Base-by-base conservation (phyloP, 2,113 vertebrate species). In the Procavia capensis region DNA sequence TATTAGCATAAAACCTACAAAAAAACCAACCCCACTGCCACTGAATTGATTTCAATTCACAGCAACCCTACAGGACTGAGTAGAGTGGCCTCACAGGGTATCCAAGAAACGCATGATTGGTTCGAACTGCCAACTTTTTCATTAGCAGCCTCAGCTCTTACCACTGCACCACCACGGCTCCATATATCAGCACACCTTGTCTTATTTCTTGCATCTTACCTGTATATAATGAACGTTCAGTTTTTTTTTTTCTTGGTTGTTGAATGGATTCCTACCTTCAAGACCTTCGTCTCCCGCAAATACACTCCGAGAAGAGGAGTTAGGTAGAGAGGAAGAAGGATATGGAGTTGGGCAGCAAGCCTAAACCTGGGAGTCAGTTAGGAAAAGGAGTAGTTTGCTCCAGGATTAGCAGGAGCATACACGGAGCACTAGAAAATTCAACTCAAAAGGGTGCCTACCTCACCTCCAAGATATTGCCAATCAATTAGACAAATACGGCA, bases 291-390 rank as follows among this genome's bases (percentile, higher is more conserved):
- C 36, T 63, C 54, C 43, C 57, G 19, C 61, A 78, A 85, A 79
- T 19, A 83, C 27, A 83, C 36, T 87, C 61, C 90, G 29, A 96
- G 85, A 94, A 76, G 47, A 90, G 34, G 19, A 85, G n/a, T 22
- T 54, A 50, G 63, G 74, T 34, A 78, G 61, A 82, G 54, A 14
- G 94, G 39, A 80, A 14, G 81, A 86, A 94, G 17, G 41, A 34
- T 43, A 34, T 59, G 9, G 54, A 57, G 20, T 14, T 45, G 39
- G 19, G 34, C 4, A 90, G 68, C 19, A 86, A 90, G 31, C 16
- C 31, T 61, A 17, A 89, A 5, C 54, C 41, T 20, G 45, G 68
- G 16, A 89, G 59, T 41, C 59, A 39, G 20, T 2, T 31, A 36
- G 45, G 24, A 92, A 31, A 82, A 57, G 54, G 43, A 13, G 11